Base-by-base conservation (phyloP, 1,140 invertebrate genomes). In the Hesperophylax magnus region DNA sequence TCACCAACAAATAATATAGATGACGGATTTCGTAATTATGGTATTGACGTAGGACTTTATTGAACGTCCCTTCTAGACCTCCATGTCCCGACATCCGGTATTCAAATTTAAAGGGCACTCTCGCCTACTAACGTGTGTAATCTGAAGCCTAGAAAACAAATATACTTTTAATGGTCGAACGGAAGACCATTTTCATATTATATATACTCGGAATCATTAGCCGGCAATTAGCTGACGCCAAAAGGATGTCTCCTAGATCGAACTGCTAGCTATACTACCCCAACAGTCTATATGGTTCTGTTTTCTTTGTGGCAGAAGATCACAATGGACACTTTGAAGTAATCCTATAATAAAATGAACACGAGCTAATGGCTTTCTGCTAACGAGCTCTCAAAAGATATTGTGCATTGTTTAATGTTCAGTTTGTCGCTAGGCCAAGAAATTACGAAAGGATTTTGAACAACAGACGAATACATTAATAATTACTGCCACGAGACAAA, bases 341-440 rank as follows among this genome's bases (percentile, higher is more conserved):
- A 24, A 58, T 75, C 71, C 53, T 18, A 14, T 47, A 75, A 75
- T 75, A 75, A 75, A 75, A 75, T 75, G 71, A 75, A 58, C 53
- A 75, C 22, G 27, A 63, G 75, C 58, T 77, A 77, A 77, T 77
- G 54, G 58, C 75, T 18, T 47, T 18, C 20, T 6, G 22, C 75
- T 77, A 77, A 77, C 75, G 75, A 77, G 75, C 56, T 77, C 75
- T 20, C 75, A 27, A 58, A 77, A 60, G 75, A 61, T 71, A 20
- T 7, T 71, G 24, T 58, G 27, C 75, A 77, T 77, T 77, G 75
- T 77, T 60, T 56, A 8, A 58, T n/a, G 27, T 58, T 75, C 47
- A 34, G 54, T 75, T 75, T 75, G 71, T 75, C 39, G 56, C 27
- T 31, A 0, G 56, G 22, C 75, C 75, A 77, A 75, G 72, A 58